Evolutionary conservation across 2,797 vertebrate species (phyloP).

Genomic region (Otolemur crassicaudatus): DNA sequence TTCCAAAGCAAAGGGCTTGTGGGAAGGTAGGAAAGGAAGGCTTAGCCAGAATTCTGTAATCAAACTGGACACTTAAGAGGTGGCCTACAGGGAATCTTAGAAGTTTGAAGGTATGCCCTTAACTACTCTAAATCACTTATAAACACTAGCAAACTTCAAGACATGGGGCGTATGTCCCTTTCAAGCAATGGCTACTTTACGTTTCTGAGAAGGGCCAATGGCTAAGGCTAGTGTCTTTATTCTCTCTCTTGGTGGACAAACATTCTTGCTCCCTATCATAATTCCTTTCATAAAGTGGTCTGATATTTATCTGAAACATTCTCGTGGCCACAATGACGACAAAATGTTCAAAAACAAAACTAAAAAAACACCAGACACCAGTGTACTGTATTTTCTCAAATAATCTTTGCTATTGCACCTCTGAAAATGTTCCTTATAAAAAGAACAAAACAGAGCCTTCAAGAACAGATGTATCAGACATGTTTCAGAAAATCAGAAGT

Average conservation of each 20-base stretch:
- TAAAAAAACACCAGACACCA: background rate
- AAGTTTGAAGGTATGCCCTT: slow-evolving; percentile 14
- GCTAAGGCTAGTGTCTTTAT: background rate
- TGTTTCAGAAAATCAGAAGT: background rate
- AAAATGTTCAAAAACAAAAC: background rate
- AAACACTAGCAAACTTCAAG: slow-evolving; percentile 22
- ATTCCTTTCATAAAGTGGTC: background rate
- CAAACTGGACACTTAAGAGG: background rate
- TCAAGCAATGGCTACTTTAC: background rate
- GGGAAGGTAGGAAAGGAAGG: background rate
- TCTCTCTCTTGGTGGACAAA: background rate
- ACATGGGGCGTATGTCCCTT: background rate
- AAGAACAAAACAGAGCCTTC: background rate
- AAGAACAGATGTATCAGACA: background rate
- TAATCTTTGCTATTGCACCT: background rate
- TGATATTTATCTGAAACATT: background rate
- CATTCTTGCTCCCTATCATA: background rate
- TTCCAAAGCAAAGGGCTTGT: background rate
- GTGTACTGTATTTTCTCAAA: background rate
- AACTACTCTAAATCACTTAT: background rate
- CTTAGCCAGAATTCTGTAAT: background rate
- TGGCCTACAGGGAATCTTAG: background rate
- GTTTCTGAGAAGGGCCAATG: slow-evolving; percentile 9
- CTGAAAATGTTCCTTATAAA: slow-evolving; percentile 32
- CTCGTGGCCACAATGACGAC: background rate